phyloP scores from a whole-genome alignment of 2,797 vertebrate genomes.

The Gallirallus australis region DNA sequence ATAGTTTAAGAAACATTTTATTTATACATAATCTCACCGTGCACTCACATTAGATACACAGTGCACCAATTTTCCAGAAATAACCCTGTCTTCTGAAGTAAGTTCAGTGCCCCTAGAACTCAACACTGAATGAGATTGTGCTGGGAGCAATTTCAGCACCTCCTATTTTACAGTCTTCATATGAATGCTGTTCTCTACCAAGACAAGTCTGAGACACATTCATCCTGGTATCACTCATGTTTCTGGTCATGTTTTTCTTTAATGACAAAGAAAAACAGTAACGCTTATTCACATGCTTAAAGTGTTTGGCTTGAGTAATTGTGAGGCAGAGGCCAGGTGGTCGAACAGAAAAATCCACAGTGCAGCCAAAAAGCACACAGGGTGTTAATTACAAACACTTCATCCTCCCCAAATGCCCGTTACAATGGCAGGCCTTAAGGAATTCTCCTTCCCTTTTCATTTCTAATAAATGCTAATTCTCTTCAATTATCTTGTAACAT shows the following conservation, averaged over 20 bases:
- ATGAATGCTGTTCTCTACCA: not conserved
- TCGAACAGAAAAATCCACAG: not conserved
- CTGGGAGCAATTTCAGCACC: not conserved
- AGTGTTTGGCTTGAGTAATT: not conserved
- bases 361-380: not conserved
- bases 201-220: not conserved
- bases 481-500: not conserved
- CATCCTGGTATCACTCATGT: not conserved
- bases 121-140: not conserved
- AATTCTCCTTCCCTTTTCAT: conserved; percentile 5
- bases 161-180: not conserved
- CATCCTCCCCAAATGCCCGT: not conserved
- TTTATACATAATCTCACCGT: not conserved
- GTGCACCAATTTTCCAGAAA: not conserved
- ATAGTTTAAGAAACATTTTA: not conserved
- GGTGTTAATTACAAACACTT: conserved; percentile 31
- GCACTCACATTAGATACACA: not conserved
- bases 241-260: not conserved
- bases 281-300: not conserved
- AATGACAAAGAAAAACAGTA: not conserved
- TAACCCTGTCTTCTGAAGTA: not conserved
- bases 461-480: conserved; percentile 7
- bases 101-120: not conserved
- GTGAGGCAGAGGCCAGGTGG: not conserved
- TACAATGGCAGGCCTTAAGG: not conserved